Conservation (phyloP, 2,888 invertebrate genomes). For the Acleris emargana region DNA sequence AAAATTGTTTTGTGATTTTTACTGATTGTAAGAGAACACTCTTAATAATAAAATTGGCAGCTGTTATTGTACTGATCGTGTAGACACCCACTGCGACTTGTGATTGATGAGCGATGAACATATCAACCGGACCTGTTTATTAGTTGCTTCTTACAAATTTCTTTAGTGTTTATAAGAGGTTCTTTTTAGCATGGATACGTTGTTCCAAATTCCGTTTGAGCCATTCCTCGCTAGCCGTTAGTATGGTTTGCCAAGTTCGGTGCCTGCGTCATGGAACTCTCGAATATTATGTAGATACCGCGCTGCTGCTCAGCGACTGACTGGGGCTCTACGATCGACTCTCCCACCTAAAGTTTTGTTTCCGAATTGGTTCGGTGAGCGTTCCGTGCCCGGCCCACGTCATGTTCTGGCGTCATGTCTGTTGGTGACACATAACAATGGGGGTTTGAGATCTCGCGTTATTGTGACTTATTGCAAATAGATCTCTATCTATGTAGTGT, state of each 20-base stretch:
- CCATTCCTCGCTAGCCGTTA: constrained; percentile 44
- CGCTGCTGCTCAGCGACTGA: neutral
- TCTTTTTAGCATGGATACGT: constrained; percentile 77
- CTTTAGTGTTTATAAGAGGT: constrained; percentile 61
- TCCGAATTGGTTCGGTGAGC: neutral
- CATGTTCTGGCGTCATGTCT: constrained; percentile 16
- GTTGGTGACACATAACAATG: constrained; percentile 58
- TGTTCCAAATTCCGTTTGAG: constrained; percentile 74
- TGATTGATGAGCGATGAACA: constrained; percentile 69
- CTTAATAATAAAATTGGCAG: constrained; percentile 55
- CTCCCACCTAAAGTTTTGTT: no score
- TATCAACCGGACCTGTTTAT: constrained; percentile 67
- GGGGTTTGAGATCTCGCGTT: constrained; percentile 37
- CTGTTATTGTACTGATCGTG: constrained; percentile 47
- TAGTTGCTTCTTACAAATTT: constrained; percentile 49
- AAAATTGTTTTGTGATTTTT: constrained; percentile 71
- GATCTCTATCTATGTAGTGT: constrained; percentile 65
- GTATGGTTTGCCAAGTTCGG: constrained; percentile 59
- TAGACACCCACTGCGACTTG: constrained; percentile 51
- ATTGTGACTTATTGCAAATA: constrained; percentile 40
- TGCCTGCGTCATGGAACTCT: constrained; percentile 28
- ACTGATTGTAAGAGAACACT: constrained; percentile 56
- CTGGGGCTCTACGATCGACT: neutral
- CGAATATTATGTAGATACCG: constrained; percentile 16
- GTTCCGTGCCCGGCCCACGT: constrained; percentile 16